A percentile compares a stretch with the other conserved stretches of the same genome.
Conservation (phyloP, 2,113 vertebrate genomes). For the Dicaeum eximium region DNA sequence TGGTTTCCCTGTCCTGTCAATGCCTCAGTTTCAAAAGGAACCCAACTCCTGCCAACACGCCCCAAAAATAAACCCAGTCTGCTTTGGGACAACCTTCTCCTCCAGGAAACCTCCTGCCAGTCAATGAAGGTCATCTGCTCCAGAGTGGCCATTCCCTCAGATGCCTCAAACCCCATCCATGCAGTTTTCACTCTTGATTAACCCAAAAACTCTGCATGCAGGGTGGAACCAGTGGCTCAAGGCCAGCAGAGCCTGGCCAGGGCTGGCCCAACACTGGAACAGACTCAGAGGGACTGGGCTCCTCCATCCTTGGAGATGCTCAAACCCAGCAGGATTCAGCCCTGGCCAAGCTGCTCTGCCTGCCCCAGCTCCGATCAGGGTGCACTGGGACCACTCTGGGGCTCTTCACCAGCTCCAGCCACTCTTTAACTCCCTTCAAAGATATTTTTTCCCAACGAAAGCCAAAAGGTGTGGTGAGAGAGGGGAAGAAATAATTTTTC, state of each 20-base stretch:
- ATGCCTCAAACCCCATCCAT: background rate
- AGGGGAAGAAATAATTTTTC: fast-evolving
- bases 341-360: background rate
- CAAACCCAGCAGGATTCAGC: background rate
- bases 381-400: background rate
- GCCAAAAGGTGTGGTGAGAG: fast-evolving
- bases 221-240: fast-evolving
- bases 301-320: background rate
- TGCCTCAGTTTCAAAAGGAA: background rate
- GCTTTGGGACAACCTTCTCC: background rate
- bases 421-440: background rate
- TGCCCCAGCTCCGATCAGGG: background rate
- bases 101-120: background rate
- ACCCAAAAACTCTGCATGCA: background rate
- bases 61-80: background rate
- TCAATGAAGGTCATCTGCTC: background rate
- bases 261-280: background rate
- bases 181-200: fast-evolving
- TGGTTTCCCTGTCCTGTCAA: background rate
- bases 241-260: background rate
- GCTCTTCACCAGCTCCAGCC: background rate
- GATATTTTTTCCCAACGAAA: background rate
- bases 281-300: fast-evolving
- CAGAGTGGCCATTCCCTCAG: background rate
- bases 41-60: background rate